Conservation (phyloP, 2,113 vertebrate species). For the Geococcyx californianus region DNA sequence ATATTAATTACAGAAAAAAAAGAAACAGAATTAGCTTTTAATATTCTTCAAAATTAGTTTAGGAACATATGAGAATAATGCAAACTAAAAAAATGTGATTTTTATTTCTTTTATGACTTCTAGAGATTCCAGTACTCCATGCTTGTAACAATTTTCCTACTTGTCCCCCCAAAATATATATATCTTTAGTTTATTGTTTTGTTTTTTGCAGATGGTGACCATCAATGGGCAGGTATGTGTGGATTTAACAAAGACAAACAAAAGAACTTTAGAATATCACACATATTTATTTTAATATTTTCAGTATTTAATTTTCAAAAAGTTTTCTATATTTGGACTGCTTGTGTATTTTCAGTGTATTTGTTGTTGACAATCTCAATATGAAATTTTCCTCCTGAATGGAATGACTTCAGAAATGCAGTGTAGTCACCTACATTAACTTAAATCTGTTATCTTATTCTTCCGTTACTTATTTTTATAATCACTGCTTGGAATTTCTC, state of each 20-base stretch:
- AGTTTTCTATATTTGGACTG: neutral
- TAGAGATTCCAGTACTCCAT: neutral
- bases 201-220: neutral
- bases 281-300: neutral
- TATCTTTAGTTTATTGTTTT: neutral
- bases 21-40: neutral
- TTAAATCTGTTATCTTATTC: neutral
- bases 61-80: neutral
- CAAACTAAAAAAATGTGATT: neutral
- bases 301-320: neutral
- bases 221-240: neutral
- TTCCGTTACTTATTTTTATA: neutral
- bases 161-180: fast-evolving
- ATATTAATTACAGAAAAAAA: neutral
- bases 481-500: neutral
- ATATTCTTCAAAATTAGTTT: neutral
- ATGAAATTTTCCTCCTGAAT: neutral
- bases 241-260: neutral
- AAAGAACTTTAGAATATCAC: neutral
- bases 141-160: neutral
- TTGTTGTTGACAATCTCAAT: neutral
- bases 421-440: neutral
- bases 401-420: neutral
- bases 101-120: neutral
- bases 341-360: neutral